These are phyloP conservation scores for Bhutanitis thaidina DNA, from an alignment of 2,888 invertebrate species.

Conservation along the genomic window DNA sequence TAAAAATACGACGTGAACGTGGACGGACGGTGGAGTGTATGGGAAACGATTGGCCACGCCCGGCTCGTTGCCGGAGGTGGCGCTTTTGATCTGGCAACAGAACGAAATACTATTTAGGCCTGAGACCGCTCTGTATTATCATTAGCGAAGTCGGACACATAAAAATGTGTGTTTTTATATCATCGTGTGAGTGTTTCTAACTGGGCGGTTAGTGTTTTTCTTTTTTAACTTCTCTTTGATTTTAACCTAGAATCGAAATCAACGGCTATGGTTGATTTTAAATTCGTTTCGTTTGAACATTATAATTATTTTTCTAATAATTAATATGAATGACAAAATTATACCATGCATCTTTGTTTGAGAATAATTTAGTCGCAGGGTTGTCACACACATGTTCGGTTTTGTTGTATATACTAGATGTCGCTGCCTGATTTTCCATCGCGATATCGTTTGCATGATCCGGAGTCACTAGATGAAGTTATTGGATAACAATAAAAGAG, in stretches of 20 bases:
- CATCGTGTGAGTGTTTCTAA: not conserved
- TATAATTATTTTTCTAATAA: no score
- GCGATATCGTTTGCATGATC: no score
- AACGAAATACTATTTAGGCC: slow-evolving; percentile 38
- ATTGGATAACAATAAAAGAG: no score
- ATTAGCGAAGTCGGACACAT: slow-evolving; percentile 15
- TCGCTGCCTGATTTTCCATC: no score
- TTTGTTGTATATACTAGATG: no score
- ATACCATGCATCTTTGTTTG: no score
- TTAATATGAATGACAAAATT: no score
- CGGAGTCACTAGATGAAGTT: no score
- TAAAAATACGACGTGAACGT: slow-evolving; percentile 56
- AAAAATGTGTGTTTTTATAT: slow-evolving; percentile 9
- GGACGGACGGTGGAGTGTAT: slow-evolving; percentile 24
- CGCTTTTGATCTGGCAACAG: slow-evolving; percentile 51
- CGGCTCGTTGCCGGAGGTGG: slow-evolving; percentile 28
- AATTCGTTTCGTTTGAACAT: no score
- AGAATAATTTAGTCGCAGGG: no score
- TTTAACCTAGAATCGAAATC: not conserved
- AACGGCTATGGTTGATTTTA: no score
- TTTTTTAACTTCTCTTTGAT: not conserved
- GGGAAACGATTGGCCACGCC: slow-evolving; percentile 43
- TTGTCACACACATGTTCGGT: no score
- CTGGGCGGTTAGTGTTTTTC: slow-evolving; percentile 1
- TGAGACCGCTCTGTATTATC: slow-evolving; percentile 17